Conservation (phyloP, 2,888 invertebrate species). For the Leptinotarsa peninsularis region DNA sequence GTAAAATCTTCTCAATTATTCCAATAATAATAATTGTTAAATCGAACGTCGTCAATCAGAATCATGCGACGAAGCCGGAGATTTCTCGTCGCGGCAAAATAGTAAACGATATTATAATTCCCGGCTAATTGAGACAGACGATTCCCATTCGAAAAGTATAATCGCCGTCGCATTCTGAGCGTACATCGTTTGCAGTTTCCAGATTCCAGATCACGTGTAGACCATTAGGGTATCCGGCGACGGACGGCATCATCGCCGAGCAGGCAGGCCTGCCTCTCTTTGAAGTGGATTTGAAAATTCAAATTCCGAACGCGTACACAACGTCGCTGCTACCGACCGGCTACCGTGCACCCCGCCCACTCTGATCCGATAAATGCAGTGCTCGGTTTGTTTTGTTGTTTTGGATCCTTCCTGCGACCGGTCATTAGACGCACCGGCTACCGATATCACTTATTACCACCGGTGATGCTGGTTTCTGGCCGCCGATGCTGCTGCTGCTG, state of each 20-base stretch:
- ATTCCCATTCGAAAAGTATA: conserved; percentile 56
- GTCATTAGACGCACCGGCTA: conserved; percentile 59
- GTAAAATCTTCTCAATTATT: too few relatives aligned
- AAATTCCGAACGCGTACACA: conserved; percentile 62
- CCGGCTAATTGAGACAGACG: not conserved
- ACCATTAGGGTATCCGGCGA: conserved; percentile 66
- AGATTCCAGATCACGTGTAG: conserved; percentile 66
- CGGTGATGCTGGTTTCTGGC: conserved; percentile 48
- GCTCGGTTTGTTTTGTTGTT: conserved; percentile 62
- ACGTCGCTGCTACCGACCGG: conserved; percentile 54
- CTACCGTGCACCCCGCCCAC: conserved; percentile 63
- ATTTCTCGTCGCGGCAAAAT: not conserved
- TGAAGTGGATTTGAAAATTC: conserved; percentile 54
- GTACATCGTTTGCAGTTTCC: conserved; percentile 60
- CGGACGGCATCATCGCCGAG: conserved; percentile 34
- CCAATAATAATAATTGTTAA: too few relatives aligned
- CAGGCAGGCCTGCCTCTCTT: conserved; percentile 23
- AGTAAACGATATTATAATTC: conserved; percentile 11
- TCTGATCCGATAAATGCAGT: conserved; percentile 65
- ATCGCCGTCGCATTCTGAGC: conserved; percentile 63
- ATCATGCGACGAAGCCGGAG: not conserved
- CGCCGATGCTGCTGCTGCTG: conserved; percentile 27
- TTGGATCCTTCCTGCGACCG: conserved; percentile 51
- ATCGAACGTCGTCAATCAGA: not conserved
- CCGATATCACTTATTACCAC: conserved; percentile 50